Evolutionary conservation across 92 coral and sea anemone species (phyloP), one percentile per base, ranked within the genome.

Genomic region (Scolanthus callimorphus): DNA sequence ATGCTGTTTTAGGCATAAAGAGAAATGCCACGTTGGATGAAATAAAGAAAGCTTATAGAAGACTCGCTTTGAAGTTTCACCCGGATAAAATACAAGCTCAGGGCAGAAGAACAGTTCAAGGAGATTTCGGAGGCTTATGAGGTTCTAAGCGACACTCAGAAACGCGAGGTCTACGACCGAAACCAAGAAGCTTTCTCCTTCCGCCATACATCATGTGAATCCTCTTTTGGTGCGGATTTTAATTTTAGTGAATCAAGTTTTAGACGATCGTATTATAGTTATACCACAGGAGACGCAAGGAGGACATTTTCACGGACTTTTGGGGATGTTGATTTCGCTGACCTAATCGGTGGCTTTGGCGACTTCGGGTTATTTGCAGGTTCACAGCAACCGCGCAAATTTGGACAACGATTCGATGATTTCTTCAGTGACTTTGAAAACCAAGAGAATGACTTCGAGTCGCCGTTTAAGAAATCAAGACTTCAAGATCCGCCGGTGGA

Each of bases 81-180:
- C 99, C 99, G 0, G 97, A 94, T 44, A 89, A 81, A 49, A 88
- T 80, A 79, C 67, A 76, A 46, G 12, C 83, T 84, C 1, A 89
- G 63, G 71, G 91, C 96, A 3, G 89, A 75, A 25, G 95, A 85
- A 29, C 84, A 68, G 62, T 94, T 94, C 80, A 94, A 85, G 49
- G 90, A 94, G 43, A 84, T 88, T 45, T 78, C 86, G 26, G 91
- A 88, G 61, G 98, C 98, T 4, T 89, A 84, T 51, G 87, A 82
- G 61, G 83, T 92, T 19, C 85, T 92, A 51, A 80, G 84, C 59
- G 85, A 89, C 38, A 74, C 76, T n/a, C 81, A 76, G n/a, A 77
- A 84, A 39, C 76, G 87, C 53, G 67, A 52, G 27, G 49, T 69
- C 34, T 91, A 70, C 67, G 97, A 91, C 53, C 62, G 71, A 19